Evolutionary conservation across 2,113 vertebrate species (phyloP).

Genomic region (Climacteris rufus): DNA sequence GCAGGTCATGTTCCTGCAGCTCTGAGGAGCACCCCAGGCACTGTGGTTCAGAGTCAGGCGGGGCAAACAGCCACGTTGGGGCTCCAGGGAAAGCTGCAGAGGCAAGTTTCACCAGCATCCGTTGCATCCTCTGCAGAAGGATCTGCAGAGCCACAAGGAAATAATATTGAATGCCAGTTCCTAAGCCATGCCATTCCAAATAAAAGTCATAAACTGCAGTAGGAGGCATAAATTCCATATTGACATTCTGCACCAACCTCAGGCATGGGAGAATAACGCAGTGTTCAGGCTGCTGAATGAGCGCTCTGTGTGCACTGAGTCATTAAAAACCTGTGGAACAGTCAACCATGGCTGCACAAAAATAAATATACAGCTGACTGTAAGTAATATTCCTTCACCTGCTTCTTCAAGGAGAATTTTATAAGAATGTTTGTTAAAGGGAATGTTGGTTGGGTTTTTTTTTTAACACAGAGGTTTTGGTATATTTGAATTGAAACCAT

Average conservation of each 20-base stretch:
- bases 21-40: neutral
- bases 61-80: fast-evolving
- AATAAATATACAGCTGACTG: conserved; percentile 54
- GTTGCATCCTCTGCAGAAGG: neutral
- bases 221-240: conserved; percentile 30
- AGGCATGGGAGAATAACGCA: conserved; percentile 24
- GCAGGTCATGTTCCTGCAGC: neutral
- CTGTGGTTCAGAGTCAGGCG: neutral
- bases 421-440: conserved; percentile 54
- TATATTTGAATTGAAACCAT: conserved; percentile 60
- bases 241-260: neutral
- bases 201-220: conserved; percentile 26
- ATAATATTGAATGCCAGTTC: neutral
- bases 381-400: conserved; percentile 43
- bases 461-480: conserved; percentile 3
- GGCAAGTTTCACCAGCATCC: neutral
- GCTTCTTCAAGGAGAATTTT: conserved; percentile 52
- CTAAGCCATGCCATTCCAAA: neutral
- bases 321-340: conserved; percentile 37
- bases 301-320: conserved; percentile 26
- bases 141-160: neutral
- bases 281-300: conserved; percentile 62
- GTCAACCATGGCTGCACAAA: conserved; percentile 51
- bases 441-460: neutral
- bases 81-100: neutral